Evolutionary conservation across 2,113 vertebrate species (phyloP).

Genomic region (Oncorhynchus masou): DNA sequence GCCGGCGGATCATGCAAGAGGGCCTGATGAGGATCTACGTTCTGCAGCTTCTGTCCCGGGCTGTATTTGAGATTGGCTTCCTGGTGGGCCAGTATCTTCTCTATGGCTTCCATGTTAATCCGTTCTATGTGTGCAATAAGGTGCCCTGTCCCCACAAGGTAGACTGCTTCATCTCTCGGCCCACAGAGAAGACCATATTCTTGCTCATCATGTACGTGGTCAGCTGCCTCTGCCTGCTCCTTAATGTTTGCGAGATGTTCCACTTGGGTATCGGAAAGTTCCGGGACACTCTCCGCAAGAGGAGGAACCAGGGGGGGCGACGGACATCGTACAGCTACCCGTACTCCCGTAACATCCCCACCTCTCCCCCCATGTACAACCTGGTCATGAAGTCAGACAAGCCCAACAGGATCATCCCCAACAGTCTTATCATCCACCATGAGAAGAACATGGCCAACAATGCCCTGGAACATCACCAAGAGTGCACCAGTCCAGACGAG

Average conservation of each 20-base stretch:
- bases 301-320: slow-evolving; percentile 67
- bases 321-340: slow-evolving; percentile 75
- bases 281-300: slow-evolving; percentile 83
- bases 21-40: slow-evolving; percentile 96
- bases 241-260: slow-evolving; percentile 95
- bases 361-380: slow-evolving; percentile 91
- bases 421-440: slow-evolving; percentile 77
- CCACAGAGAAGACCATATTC: slow-evolving; percentile 97
- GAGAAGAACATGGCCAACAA: slow-evolving; percentile 87
- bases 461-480: slow-evolving; percentile 84
- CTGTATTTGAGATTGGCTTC: slow-evolving; percentile 91
- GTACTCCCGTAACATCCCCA: slow-evolving; percentile 81
- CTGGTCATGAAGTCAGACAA: slow-evolving; percentile 91
- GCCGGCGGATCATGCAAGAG: slow-evolving; percentile 89
- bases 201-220: slow-evolving; percentile 97
- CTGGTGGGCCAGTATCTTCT: slow-evolving; percentile 93
- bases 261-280: slow-evolving; percentile 90
- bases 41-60: slow-evolving; percentile 90
- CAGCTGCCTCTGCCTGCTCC: slow-evolving; percentile 91
- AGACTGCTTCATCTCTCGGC: slow-evolving; percentile 94
- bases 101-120: slow-evolving; percentile 88
- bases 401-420: slow-evolving; percentile 77
- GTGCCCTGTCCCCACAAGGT: slow-evolving; percentile 90
- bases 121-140: slow-evolving; percentile 86
- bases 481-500: slow-evolving; percentile 79